Base-by-base conservation (phyloP, 2,113 vertebrate genomes). In the Megaleporinus macrocephalus region DNA sequence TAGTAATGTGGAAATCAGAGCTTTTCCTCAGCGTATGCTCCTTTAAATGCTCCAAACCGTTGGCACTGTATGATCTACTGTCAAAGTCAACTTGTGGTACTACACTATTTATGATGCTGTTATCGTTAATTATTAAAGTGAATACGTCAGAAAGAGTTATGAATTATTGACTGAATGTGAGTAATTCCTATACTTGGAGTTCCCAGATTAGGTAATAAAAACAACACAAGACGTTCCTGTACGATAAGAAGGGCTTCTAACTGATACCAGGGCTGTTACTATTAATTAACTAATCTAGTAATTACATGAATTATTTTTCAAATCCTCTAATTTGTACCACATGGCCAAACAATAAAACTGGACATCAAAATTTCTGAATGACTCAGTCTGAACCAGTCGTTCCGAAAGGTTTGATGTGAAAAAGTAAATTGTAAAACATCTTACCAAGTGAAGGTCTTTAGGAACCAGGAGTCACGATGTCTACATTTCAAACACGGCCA, bases 141-240 rank as follows among this genome's bases (percentile, higher is more conserved):
- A 20, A 53, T 72, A 78, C 63, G 10, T 13, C 72, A 55, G 57
- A 30, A 27, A 47, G 44, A 22, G 13, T 4, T 49, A 69, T 81
- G 9, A 78, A 84, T 84, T 75, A 78, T 81, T 78, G 33, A 81
- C 26, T 70, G 18, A 51, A 30, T 29, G 12, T 80, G 7, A 74
- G 73, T 24, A 51, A 76, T 74, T 24, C 14, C 70, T 80, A 55
- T 63, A 33, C 36, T 63, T 53, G 33, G 73, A 62, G 22, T 20
- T 79, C 30, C 33, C 22, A 18, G 53, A 20, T n/a, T 55, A 4
- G 26, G 59, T 33, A 70, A 26, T 44, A 1, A 71, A 71, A 79
- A 12, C 20, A 18, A 18, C 27, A 29, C 14, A 63, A 29, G 27
- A 59, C 1, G 11, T 59, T 24, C 55, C n/a, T n/a, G 3, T 59